phyloP scores from a whole-genome alignment of 2,888 invertebrate genomes.

The Selenia dentaria region DNA sequence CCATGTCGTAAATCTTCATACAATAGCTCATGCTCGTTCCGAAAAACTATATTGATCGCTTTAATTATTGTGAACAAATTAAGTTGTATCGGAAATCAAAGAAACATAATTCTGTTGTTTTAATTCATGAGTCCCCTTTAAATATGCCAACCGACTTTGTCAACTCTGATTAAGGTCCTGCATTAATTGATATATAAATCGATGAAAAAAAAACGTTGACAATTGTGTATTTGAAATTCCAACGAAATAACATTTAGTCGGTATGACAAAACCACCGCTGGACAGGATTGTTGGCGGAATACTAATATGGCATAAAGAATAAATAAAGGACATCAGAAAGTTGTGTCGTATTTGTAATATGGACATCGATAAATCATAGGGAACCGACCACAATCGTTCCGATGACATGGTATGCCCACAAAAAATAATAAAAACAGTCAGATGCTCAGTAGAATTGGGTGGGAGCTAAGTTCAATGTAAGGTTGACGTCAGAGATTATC shows the following conservation, averaged over 20 bases:
- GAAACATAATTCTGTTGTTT: slow-evolving; percentile 60
- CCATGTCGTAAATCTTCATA: slow-evolving; percentile 22
- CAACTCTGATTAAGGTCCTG: slow-evolving; percentile 68
- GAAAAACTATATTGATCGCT: slow-evolving; percentile 48
- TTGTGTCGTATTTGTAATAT: slow-evolving; percentile 84
- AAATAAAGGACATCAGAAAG: slow-evolving; percentile 82
- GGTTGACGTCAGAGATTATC: too few species aligned
- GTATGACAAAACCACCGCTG: slow-evolving; percentile 82
- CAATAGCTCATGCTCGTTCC: neutral
- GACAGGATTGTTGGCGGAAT: slow-evolving; percentile 80
- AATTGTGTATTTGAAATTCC: slow-evolving; percentile 82
- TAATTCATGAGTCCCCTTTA: slow-evolving; percentile 73
- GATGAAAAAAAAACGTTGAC: slow-evolving; percentile 60
- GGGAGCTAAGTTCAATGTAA: slow-evolving; percentile 65
- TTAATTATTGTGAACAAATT: slow-evolving; percentile 75
- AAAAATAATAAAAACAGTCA: slow-evolving; percentile 81
- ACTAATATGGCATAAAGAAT: slow-evolving; percentile 83
- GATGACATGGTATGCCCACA: slow-evolving; percentile 82
- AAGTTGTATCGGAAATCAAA: slow-evolving; percentile 64
- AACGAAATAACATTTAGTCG: slow-evolving; percentile 83
- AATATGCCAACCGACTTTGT: slow-evolving; percentile 60
- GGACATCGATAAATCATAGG: slow-evolving; percentile 84
- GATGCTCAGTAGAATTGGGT: slow-evolving; percentile 79
- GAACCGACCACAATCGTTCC: slow-evolving; percentile 82
- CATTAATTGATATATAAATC: slow-evolving; percentile 73